Percentiles rank a stretch among this genome's conserved stretches.
phyloP scores from a whole-genome alignment of 2,888 invertebrate species.

The Tholera decimalis region DNA sequence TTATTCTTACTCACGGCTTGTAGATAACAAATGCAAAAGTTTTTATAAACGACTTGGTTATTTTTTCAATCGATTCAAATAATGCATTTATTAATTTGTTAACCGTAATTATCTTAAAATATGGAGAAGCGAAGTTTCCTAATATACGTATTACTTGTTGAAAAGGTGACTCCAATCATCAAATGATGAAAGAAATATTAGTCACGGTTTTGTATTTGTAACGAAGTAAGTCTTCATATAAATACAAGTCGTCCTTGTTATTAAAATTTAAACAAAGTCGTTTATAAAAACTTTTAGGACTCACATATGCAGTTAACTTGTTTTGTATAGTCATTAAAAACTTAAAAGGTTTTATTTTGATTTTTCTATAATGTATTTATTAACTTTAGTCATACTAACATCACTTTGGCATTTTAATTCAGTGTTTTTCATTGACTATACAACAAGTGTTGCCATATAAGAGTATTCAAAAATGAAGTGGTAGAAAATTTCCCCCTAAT shows the following conservation, averaged over 20 bases:
- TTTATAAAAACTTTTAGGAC: constrained; percentile 16
- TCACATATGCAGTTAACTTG: constrained; percentile 47
- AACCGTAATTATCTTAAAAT: no score
- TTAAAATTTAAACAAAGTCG: constrained; percentile 5
- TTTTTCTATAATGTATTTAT: not conserved
- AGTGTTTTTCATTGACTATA: constrained; percentile 26
- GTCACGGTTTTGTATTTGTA: no score
- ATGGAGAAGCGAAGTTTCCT: no score
- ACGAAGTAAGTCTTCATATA: no score
- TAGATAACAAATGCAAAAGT: constrained; percentile 2
- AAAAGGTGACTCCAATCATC: no score
- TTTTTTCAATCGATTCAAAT: not conserved
- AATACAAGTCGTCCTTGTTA: no score
- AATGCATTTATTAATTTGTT: no score
- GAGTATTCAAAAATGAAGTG: constrained; percentile 31
- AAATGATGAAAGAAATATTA: no score
- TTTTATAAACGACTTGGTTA: constrained; percentile 26
- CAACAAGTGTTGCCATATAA: constrained; percentile 50
- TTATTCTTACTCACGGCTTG: constrained; percentile 24
- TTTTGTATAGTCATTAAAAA: constrained; percentile 29
- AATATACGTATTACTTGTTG: no score
- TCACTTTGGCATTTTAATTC: no score
- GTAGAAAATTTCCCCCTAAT: constrained; percentile 52
- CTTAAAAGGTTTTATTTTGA: not conserved
- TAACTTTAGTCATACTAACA: not conserved